These are phyloP conservation scores for Nebria ingens DNA, from an alignment of 1,140 invertebrate genomes.

Conservation along the genomic window DNA sequence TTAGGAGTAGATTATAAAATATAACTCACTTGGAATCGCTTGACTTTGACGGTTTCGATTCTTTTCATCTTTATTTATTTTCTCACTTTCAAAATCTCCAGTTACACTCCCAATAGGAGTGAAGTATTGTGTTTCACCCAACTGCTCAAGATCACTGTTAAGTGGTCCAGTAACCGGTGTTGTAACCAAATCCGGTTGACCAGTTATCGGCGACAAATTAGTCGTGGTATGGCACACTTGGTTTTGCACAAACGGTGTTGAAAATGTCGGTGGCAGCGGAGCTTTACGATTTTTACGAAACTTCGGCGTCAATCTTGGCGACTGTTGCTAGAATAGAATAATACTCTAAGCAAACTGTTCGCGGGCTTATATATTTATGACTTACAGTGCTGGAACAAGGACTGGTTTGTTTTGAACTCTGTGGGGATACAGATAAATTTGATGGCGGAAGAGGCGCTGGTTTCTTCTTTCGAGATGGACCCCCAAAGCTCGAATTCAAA, in stretches of 20 bases:
- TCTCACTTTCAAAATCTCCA: conserved; percentile 37
- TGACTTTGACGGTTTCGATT: conserved; percentile 45
- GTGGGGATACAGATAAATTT: conserved; percentile 18
- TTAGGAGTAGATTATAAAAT: conserved; percentile 10
- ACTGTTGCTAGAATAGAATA: conserved; percentile 34
- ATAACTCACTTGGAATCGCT: conserved; percentile 17
- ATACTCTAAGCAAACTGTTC: too few species aligned
- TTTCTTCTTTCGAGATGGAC: conserved; percentile 47
- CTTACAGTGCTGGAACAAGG: conserved; percentile 33
- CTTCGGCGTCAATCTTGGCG: conserved; percentile 26
- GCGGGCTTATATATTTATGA: too few species aligned
- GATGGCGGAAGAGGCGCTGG: conserved; percentile 57
- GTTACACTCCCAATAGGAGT: not conserved
- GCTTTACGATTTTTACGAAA: conserved; percentile 43
- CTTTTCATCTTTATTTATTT: conserved; percentile 45
- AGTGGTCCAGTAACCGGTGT: not conserved
- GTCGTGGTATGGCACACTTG: not conserved
- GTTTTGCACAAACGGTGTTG: conserved; percentile 22
- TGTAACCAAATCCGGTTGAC: not conserved
- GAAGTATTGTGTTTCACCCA: not conserved
- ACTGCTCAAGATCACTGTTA: not conserved
- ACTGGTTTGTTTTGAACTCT: conserved; percentile 29
- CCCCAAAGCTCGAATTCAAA: conserved; percentile 34
- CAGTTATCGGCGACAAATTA: not conserved
- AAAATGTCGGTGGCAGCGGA: conserved; percentile 42